Evolutionary conservation across 2,888 invertebrate genomes (phyloP).

Genomic region (Parnassius apollo): DNA sequence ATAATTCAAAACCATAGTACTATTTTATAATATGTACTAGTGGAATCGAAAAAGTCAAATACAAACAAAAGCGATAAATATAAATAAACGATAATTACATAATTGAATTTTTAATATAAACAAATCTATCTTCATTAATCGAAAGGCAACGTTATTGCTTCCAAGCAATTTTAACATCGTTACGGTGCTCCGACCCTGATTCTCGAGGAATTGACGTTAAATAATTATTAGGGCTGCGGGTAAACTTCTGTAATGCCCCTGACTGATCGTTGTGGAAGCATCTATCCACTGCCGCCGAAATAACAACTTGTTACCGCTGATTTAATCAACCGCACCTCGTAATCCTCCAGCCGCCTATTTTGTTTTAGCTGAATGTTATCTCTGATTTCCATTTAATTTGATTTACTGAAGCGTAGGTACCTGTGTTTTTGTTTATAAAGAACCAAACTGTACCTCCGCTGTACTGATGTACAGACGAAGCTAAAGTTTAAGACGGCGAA

Average conservation of each 20-base stretch:
- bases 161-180: slow-evolving; percentile 46
- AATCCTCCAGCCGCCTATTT: slow-evolving; percentile 27
- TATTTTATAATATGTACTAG: too few relatives aligned
- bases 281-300: slow-evolving; percentile 33
- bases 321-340: slow-evolving; percentile 37
- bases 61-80: too few relatives aligned
- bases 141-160: slow-evolving; percentile 48
- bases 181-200: slow-evolving; percentile 42
- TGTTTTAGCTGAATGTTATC: slow-evolving; percentile 30
- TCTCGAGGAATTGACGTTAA: slow-evolving; percentile 57
- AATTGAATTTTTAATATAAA: too few relatives aligned
- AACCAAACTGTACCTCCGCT: neutral
- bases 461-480: neutral
- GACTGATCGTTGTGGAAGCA: slow-evolving; percentile 36
- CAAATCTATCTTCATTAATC: neutral
- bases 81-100: neutral
- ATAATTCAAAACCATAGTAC: too few relatives aligned
- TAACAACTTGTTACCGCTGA: slow-evolving; percentile 36
- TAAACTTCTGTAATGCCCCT: slow-evolving; percentile 36
- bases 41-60: too few relatives aligned
- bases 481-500: too few relatives aligned
- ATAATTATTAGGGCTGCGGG: slow-evolving; percentile 58
- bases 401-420: slow-evolving; percentile 1
- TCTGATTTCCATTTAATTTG: slow-evolving; percentile 29
- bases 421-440: neutral